A percentile compares a stretch with the other conserved stretches of the same genome.
phyloP scores from a whole-genome alignment of 1,140 invertebrate species.

The Hylyphantes graminicola region DNA sequence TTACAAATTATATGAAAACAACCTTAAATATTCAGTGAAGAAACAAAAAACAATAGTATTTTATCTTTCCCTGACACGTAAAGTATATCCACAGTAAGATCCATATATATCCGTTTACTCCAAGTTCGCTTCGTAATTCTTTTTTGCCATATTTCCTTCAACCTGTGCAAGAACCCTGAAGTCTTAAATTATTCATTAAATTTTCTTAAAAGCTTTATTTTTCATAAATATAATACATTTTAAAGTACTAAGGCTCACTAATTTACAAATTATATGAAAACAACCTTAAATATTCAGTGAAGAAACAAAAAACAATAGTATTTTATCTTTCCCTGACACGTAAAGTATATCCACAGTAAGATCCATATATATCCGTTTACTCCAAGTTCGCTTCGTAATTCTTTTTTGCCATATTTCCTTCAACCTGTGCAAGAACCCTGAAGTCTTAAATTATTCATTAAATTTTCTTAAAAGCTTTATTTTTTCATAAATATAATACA shows the following conservation, averaged over 20 bases:
- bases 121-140: neutral
- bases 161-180: conserved; percentile 19
- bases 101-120: too few species aligned
- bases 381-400: neutral
- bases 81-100: too few species aligned
- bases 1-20: neutral
- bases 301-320: neutral
- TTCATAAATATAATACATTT: neutral
- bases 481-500: neutral
- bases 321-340: too few species aligned
- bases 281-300: neutral
- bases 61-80: too few species aligned
- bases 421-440: conserved; percentile 30
- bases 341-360: too few species aligned
- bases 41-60: too few species aligned
- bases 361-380: too few species aligned
- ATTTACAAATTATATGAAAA: neutral
- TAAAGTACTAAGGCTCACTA: neutral
- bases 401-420: neutral
- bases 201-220: neutral
- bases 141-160: conserved; percentile 4
- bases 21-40: neutral
- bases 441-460: neutral
- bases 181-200: neutral
- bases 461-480: neutral